A percentile compares a stretch with the other conserved stretches of the same genome.
Evolutionary conservation across 2,888 invertebrate species (phyloP).

Genomic region (Endotricha flammealis): DNA sequence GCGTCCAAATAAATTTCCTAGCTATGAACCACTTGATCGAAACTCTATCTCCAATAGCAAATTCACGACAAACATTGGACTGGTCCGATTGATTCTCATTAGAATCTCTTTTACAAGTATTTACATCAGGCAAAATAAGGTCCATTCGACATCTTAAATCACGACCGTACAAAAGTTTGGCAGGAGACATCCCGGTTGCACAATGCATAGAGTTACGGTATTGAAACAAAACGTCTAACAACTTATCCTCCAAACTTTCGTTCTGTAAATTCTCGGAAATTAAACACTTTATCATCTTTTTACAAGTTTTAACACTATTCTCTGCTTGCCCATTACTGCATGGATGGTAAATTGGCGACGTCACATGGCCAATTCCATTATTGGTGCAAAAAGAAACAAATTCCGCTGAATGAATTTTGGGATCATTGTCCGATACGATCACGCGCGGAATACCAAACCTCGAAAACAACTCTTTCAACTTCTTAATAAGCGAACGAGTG

Average conservation of each 20-base stretch:
- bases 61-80: background rate
- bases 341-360: conserved; percentile 22
- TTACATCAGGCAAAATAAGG: no score
- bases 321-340: conserved; percentile 16
- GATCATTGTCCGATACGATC: conserved; percentile 23
- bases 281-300: conserved; percentile 21
- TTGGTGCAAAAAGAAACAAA: conserved; percentile 17
- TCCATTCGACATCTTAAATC: background rate
- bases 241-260: conserved; percentile 9
- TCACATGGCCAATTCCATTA: conserved; percentile 20
- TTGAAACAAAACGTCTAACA: conserved; percentile 18
- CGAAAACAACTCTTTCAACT: conserved; percentile 18
- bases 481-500: conserved; percentile 13
- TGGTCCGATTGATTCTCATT: no score
- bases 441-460: conserved; percentile 18
- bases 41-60: background rate
- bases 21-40: background rate
- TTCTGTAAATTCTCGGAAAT: conserved; percentile 8
- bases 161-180: background rate
- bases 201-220: background rate
- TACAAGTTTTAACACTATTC: conserved; percentile 17
- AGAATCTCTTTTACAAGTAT: no score
- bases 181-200: background rate
- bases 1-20: background rate
- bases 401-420: conserved; percentile 17